Evolutionary conservation across 2,797 vertebrate species (phyloP).

Genomic region (Loriculus beryllinus): DNA sequence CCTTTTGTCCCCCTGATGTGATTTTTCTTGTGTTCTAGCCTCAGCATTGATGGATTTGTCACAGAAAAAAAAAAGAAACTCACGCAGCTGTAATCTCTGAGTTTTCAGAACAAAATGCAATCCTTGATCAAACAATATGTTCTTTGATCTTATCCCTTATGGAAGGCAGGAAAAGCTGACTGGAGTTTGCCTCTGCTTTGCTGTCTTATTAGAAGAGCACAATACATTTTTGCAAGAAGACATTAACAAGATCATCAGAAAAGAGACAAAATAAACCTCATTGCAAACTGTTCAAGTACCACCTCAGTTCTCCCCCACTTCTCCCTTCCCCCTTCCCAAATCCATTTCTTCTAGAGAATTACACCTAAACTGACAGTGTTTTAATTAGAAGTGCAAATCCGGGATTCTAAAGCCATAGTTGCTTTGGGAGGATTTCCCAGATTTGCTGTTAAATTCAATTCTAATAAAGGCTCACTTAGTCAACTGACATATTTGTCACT

Average conservation of each 20-base stretch:
- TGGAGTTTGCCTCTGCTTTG: conserved; percentile 43
- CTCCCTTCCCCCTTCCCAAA: conserved; percentile 6
- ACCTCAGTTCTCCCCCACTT: conserved; percentile 1
- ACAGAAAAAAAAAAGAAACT: not conserved
- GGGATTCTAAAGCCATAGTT: conserved; percentile 51
- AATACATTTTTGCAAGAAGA: conserved; percentile 22
- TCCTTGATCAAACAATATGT: conserved; percentile 49
- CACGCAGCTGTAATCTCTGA: not conserved
- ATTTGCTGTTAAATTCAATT: conserved; percentile 61
- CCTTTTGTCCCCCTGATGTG: not conserved
- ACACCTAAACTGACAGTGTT: conserved; percentile 61
- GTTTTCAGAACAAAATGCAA: conserved; percentile 60
- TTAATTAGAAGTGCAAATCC: conserved; percentile 72
- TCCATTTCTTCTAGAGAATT: conserved; percentile 54
- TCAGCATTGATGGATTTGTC: conserved; percentile 24
- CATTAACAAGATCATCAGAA: conserved; percentile 44
- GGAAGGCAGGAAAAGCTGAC: conserved; percentile 16
- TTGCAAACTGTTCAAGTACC: conserved; percentile 14
- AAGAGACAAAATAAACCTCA: conserved; percentile 33
- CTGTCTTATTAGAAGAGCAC: conserved; percentile 25
- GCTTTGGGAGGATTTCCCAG: conserved; percentile 68
- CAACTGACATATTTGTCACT: conserved; percentile 49
- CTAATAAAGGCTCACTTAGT: conserved; percentile 56
- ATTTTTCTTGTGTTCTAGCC: not conserved
- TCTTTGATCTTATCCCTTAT: conserved; percentile 56